Conservation (phyloP, 2,888 invertebrate genomes). For the Heteromyza rotundicornis region DNA sequence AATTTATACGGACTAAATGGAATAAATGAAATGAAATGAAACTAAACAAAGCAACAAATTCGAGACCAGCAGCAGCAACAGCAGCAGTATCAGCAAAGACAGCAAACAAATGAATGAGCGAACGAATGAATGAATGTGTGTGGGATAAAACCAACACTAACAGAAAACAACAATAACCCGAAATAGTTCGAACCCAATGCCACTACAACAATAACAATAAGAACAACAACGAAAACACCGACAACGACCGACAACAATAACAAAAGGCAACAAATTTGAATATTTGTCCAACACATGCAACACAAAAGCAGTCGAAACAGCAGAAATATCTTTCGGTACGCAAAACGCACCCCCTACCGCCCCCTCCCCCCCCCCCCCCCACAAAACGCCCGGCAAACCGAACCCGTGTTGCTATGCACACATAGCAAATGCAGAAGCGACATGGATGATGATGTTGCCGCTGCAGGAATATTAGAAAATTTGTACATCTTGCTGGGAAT, state of each 20-base stretch:
- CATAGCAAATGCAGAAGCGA: not conserved
- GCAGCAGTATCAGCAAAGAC: not conserved
- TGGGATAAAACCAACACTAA: too few species aligned
- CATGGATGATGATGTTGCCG: not conserved
- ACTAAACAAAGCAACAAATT: not conserved
- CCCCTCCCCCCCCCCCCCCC: not conserved
- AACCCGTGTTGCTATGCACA: not conserved
- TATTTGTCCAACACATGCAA: not conserved
- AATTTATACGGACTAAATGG: not conserved
- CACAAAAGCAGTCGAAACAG: not conserved
- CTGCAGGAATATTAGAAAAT: not conserved
- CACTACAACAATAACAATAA: not conserved
- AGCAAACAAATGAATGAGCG: too few species aligned
- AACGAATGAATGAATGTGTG: too few species aligned
- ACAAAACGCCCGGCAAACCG: not conserved
- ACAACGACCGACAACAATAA: not conserved
- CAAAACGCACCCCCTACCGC: not conserved
- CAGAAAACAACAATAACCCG: too few species aligned
- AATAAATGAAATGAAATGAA: not conserved
- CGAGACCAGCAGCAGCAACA: not conserved
- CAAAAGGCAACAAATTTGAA: constrained; percentile 3
- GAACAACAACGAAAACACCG: not conserved
- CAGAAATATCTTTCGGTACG: not conserved
- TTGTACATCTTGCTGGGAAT: not conserved
- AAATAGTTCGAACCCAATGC: too few species aligned